A percentile compares a stretch with the other conserved stretches of the same genome.
Evolutionary conservation across 2,797 vertebrate species (phyloP).

Genomic region (Glyptemys insculpta): DNA sequence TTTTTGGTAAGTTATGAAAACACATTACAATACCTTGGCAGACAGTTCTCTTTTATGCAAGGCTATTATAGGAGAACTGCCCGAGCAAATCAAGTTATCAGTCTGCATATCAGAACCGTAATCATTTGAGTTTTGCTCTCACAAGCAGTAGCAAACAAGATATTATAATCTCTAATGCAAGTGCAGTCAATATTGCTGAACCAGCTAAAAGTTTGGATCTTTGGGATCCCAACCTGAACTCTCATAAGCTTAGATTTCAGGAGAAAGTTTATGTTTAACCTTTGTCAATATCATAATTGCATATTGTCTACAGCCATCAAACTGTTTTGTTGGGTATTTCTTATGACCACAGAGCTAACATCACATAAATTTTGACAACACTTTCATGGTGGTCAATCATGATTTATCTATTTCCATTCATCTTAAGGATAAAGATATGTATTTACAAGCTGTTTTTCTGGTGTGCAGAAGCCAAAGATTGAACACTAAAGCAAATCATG

Average conservation of each 20-base stretch:
- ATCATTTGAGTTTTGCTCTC: background rate
- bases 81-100: slow-evolving; percentile 7
- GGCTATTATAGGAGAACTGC: slow-evolving; percentile 9
- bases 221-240: background rate
- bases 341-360: background rate
- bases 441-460: background rate
- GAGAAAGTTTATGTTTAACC: background rate
- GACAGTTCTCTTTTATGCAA: background rate
- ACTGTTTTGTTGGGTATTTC: background rate
- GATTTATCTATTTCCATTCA: background rate
- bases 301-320: background rate
- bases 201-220: background rate
- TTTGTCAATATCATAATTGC: background rate
- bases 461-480: background rate
- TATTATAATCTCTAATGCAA: background rate
- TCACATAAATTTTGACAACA: background rate
- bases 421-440: background rate
- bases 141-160: background rate
- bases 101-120: background rate
- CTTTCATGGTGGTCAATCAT: background rate
- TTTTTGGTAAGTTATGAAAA: background rate
- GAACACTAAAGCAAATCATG: background rate
- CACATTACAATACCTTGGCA: background rate
- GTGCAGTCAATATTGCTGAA: background rate
- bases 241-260: background rate